Evolutionary conservation across 35 echinoderm and acorn worm species (phyloP).

Genomic region (Eucidaris tribuloides): DNA sequence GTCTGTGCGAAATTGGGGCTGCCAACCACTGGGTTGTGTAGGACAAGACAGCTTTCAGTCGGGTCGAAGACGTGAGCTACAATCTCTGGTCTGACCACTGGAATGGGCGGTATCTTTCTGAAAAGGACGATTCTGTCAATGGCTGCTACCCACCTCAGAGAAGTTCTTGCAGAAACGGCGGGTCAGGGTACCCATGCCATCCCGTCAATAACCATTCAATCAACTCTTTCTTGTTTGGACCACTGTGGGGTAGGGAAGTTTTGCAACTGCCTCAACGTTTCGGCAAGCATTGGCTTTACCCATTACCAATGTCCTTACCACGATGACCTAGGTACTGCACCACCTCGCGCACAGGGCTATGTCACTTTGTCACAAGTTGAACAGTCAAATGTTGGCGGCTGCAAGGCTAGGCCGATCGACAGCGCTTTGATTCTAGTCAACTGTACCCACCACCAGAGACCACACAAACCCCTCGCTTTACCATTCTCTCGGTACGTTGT

Average conservation of each 20-base stretch:
- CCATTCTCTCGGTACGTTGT: slow-evolving; percentile 69
- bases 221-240: slow-evolving; percentile 49
- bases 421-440: not conserved
- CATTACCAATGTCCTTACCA: not conserved
- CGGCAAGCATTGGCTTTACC: slow-evolving; percentile 40
- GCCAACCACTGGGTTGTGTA: not conserved
- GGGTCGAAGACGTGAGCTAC: too few relatives aligned
- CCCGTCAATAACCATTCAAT: slow-evolving; percentile 63
- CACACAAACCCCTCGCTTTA: slow-evolving; percentile 60
- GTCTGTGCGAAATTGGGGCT: too few relatives aligned
- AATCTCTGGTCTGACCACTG: too few relatives aligned
- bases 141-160: slow-evolving; percentile 24
- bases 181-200: slow-evolving; percentile 43
- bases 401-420: slow-evolving; percentile 36
- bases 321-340: not conserved
- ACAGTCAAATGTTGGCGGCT: slow-evolving; percentile 44
- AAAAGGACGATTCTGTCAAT: slow-evolving; percentile 37
- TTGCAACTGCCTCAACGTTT: slow-evolving; percentile 40
- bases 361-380: slow-evolving; percentile 40
- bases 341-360: not conserved
- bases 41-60: too few relatives aligned
- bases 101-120: slow-evolving; percentile 36
- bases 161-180: slow-evolving; percentile 62
- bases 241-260: slow-evolving; percentile 37
- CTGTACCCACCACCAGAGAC: slow-evolving; percentile 54